These are phyloP conservation scores for Lasius fuliginosus DNA, from an alignment of 2,888 invertebrate species.

Conservation along the genomic window DNA sequence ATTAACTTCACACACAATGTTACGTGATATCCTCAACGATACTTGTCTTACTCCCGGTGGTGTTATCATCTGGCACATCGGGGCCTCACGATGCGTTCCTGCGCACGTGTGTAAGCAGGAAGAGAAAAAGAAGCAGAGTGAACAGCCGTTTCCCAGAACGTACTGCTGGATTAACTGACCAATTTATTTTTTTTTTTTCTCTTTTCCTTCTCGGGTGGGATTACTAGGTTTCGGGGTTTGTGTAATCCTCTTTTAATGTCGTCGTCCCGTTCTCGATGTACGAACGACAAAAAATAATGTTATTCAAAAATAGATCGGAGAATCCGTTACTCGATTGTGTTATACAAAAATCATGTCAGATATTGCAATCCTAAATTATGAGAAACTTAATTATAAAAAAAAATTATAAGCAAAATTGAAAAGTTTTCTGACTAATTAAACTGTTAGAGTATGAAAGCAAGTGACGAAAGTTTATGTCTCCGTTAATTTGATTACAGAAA, in stretches of 20 bases:
- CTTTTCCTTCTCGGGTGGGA: constrained; percentile 38
- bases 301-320: neutral
- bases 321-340: neutral
- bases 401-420: neutral
- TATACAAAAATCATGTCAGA: neutral
- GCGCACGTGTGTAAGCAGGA: constrained; percentile 49
- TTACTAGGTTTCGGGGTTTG: constrained; percentile 53
- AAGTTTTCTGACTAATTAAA: neutral
- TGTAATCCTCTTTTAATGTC: constrained; percentile 62
- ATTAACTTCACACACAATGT: constrained; percentile 18
- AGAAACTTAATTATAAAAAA: neutral
- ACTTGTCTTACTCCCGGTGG: constrained; percentile 41
- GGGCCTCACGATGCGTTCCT: constrained; percentile 20
- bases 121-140: constrained; percentile 31
- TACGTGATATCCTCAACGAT: constrained; percentile 39
- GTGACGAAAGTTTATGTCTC: too few species aligned
- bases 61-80: constrained; percentile 56
- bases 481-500: too few species aligned
- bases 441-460: neutral
- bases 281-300: constrained; percentile 17
- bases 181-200: constrained; percentile 33
- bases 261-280: neutral
- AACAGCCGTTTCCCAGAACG: constrained; percentile 55
- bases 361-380: neutral
- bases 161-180: constrained; percentile 57